Evolutionary conservation across 2,888 invertebrate genomes (phyloP), one percentile per base, ranked within the genome.

Genomic region (Noctuana brunneofusca): DNA sequence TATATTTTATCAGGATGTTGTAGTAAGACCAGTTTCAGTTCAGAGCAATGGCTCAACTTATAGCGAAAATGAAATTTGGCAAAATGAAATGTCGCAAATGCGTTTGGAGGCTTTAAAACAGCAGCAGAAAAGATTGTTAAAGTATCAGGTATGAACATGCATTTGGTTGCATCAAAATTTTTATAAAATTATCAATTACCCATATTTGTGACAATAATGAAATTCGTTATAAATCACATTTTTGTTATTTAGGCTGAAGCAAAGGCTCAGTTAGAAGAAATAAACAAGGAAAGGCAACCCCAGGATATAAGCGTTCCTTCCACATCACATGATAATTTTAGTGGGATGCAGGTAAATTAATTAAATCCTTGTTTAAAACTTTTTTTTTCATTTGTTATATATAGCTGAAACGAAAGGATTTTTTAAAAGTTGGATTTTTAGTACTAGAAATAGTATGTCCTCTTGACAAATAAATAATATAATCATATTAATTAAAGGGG

Each of bases 31-130:
- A n/a, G 84, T 85, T 52, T 92, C 90, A 18, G 91, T 83, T 16
- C 92, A 90, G 76, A 90, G 87, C 72, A 92, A 89, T 69, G 88
- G 85, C 58, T 92, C 88, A 0, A 80, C 84, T 2, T 93, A 92
- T 68, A 92, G 92, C 66, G 92, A 91, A 27, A 93, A 92, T 75
- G 90, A 92, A 64, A 80, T 89, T 32, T 91, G 93, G 83, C 93
- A 93, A 74, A 91, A 90, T 69, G 92, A 93, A 74, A 84, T 93
- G 70, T 93, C 94, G 0, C 93, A 94, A 72, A 90, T 92, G 67
- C 92, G 93, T 32, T 80, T 94, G 59, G 84, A 88, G 16, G 92
- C 93, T 18, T 76, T 94, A 46, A 93, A 93, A 69, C 93, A 94
- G 65, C 94, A 94, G 71, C 94, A 94, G 73, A 88, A 89, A 65